phyloP scores from a whole-genome alignment of 2,888 invertebrate genomes.

The Pristionchus fissidentatus region DNA sequence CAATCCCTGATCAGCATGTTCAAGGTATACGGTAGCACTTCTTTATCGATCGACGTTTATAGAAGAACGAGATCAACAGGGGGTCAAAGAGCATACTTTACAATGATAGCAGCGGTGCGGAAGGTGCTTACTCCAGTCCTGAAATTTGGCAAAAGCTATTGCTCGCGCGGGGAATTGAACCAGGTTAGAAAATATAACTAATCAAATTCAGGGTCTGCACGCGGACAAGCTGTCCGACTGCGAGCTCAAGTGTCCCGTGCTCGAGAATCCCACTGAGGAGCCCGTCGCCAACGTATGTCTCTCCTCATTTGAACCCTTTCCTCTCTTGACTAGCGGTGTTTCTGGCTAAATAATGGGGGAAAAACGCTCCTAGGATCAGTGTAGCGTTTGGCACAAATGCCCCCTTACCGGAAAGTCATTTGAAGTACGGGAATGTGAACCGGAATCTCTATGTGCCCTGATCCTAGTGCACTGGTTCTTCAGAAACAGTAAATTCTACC shows the following conservation, averaged over 20 bases:
- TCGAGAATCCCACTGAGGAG: constrained; percentile 31
- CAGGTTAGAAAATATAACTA: background rate
- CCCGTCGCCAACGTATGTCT: background rate
- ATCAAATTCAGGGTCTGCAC: constrained; percentile 68
- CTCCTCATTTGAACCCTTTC: too few relatives aligned
- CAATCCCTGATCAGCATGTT: constrained; percentile 71
- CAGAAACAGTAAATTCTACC: background rate
- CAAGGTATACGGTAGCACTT: constrained; percentile 57
- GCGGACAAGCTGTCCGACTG: constrained; percentile 70
- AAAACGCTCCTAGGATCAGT: too few relatives aligned
- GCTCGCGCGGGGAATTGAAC: too few relatives aligned
- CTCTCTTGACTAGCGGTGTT: background rate
- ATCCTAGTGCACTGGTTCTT: too few relatives aligned
- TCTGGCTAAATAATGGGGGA: too few relatives aligned
- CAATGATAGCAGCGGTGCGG: too few relatives aligned
- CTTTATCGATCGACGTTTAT: background rate
- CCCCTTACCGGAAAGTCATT: too few relatives aligned
- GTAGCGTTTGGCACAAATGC: too few relatives aligned
- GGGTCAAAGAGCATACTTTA: background rate
- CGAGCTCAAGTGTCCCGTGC: constrained; percentile 61
- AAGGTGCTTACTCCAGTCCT: background rate
- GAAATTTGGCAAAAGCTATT: background rate
- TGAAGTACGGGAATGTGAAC: too few relatives aligned
- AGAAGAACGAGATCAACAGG: background rate
- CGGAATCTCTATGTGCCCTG: too few relatives aligned